Base-by-base conservation (phyloP, 2,797 vertebrate species). In the Todus mexicanus region DNA sequence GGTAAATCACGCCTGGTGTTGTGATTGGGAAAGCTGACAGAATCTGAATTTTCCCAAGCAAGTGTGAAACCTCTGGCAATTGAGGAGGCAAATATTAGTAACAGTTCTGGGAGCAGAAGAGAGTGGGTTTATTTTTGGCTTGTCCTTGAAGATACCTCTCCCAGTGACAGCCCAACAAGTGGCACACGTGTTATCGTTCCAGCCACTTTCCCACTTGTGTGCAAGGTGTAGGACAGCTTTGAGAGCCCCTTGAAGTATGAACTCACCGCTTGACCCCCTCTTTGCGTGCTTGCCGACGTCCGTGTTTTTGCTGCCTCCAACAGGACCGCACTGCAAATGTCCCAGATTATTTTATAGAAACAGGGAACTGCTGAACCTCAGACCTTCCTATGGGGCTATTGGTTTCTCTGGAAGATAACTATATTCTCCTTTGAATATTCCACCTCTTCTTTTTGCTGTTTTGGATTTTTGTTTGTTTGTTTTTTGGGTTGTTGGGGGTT, bases 231-330 rank as follows among this genome's bases (percentile, higher is more conserved):
- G n/a, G 76, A 68, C 25, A 54, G 60, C 87, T 70, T 59, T 56
- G 53, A 85, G 92, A 91, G 38, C 76, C 70, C 59, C 61, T 64
- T 54, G 25, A 77, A 60, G 51, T 68, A 45, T 45, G 47, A 57
- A 73, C 5, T 4, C 3, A 6, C 37, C 3, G 16, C 40, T 53
- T 13, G 3, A 53, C 71, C 63, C 4, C 11, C 53, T 84, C 48
- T 37, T 78, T 1, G 15, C 22, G 56, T 86, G 86, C 48, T 72
- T 76, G 37, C 61, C 79, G 84, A 96, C 94, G 92, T 83, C 95
- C 54, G 40, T 72, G 76, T 79, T 86, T 92, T 72, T 97, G 90
- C 89, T 96, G 88, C 86, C 76, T 92, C 84, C 82, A 90, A 68
- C 84, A 88, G 78, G 81, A 73, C 84, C 84, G 13, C 42, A 15